These are phyloP conservation scores for Drosophila buzzatii DNA, from an alignment of 2,888 invertebrate species.

Conservation along the genomic window DNA sequence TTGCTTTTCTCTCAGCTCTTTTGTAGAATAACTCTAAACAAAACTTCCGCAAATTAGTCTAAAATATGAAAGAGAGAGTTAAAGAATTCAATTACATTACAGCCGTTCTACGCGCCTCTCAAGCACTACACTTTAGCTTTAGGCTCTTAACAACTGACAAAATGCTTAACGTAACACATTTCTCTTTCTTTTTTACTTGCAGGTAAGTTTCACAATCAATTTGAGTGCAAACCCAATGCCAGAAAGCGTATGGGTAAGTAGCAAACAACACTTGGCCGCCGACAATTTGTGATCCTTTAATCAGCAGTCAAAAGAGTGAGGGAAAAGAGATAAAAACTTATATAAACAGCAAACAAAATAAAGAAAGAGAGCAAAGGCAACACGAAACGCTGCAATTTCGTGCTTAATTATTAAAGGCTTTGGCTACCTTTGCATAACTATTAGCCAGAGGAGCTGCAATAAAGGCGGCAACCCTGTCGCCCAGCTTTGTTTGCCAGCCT, in stretches of 20 bases:
- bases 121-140: background rate
- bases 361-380: background rate
- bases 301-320: constrained; percentile 14
- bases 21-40: background rate
- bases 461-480: constrained; percentile 15
- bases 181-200: constrained; percentile 31
- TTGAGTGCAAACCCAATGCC: constrained; percentile 33
- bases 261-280: background rate
- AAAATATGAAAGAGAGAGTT: background rate
- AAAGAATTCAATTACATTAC: background rate
- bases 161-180: constrained; percentile 11
- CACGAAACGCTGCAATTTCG: constrained; percentile 56
- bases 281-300: constrained; percentile 23
- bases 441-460: constrained; percentile 27
- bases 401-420: constrained; percentile 64
- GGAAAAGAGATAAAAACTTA: background rate
- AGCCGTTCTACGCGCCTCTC: constrained; percentile 4
- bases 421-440: constrained; percentile 39
- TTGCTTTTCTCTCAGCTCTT: background rate
- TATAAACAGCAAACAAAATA: constrained; percentile 4
- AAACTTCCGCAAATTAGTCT: background rate
- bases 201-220: constrained; percentile 59
- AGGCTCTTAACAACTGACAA: background rate
- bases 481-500: constrained; percentile 65
- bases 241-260: constrained; percentile 29